phyloP scores from a whole-genome alignment of 1,140 invertebrate genomes.

The Oscheius sp. region DNA sequence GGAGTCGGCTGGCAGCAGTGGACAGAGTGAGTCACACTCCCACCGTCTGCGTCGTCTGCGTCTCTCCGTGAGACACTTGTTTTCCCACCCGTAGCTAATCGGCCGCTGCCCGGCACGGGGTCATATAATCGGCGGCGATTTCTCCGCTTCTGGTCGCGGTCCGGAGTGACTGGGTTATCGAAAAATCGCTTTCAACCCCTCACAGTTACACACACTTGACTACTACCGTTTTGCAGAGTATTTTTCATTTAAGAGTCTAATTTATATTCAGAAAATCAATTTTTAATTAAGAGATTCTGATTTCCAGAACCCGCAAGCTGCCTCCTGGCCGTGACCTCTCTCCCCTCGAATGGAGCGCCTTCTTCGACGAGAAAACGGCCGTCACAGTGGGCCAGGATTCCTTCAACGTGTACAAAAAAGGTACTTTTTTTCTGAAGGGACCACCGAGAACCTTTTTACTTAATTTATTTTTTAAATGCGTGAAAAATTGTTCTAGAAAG shows the following conservation, averaged over 20 bases:
- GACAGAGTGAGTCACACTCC: background rate
- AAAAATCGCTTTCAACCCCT: too few relatives aligned
- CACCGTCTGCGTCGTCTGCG: background rate
- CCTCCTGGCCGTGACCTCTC: constrained; percentile 13
- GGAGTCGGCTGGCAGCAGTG: background rate
- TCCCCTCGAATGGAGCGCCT: constrained; percentile 49
- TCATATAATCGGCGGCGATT: too few relatives aligned
- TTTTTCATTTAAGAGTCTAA: too few relatives aligned
- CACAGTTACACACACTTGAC: too few relatives aligned
- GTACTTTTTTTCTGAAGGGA: background rate
- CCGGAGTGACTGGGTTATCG: too few relatives aligned
- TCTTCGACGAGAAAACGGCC: constrained; percentile 50
- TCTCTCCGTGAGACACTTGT: background rate
- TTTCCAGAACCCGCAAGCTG: background rate
- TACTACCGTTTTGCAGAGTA: too few relatives aligned
- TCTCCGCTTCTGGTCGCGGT: too few relatives aligned
- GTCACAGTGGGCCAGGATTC: constrained; percentile 44
- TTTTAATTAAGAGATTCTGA: background rate
- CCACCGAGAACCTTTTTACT: too few relatives aligned
- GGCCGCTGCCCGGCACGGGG: too few relatives aligned
- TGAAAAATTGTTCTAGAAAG: too few relatives aligned
- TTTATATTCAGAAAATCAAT: background rate
- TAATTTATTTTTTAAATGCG: background rate
- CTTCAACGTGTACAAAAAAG: constrained; percentile 59
- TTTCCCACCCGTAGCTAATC: background rate